Evolutionary conservation across 1,140 invertebrate species (phyloP), one percentile per base, ranked within the genome.

Genomic region (Drosophila mauritiana): DNA sequence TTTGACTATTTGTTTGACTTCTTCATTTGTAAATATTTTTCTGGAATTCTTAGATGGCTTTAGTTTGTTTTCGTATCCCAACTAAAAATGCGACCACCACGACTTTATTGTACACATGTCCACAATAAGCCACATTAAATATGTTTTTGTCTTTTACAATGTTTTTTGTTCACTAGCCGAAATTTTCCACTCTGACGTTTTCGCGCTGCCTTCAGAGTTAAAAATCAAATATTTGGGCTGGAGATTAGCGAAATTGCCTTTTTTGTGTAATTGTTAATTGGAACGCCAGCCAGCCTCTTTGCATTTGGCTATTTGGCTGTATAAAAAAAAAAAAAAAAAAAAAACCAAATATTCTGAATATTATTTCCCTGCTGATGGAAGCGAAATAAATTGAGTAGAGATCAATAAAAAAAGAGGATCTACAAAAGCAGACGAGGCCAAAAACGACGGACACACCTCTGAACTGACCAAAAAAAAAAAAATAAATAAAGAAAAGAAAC

Each of bases 231-330:
- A 80, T 75, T 78, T 78, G 48, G 78, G 39, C 57, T 65, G 15
- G 13, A 39, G 49, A 59, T 73, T 78, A 73, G 64, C 74, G 46
- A 70, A 69, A 61, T 69, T 48, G 55, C 15, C 20, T 61, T 61
- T 39, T 57, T 63, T 78, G 55, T 61, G 61, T 80, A 74, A 79
- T 74, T 79, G 76, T 56, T 79, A 79, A 79, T 79, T 79, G 76
- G 55, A 80, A 55, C 43, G 48, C 64, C 42, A 61, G 36, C 15
- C 48, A 22, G 37, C 34, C 31, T 63, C 25, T 51, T 49, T 34
- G 13, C 46, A 17, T 49, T 49, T 5, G n/a, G 46, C 25, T 49
- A 49, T 49, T n/a, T n/a, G n/a, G n/a, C n/a, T n/a, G n/a, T n/a
- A n/a, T n/a, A n/a, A n/a, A n/a, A n/a, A n/a, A n/a, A n/a, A n/a